A percentile compares a stretch with the other conserved stretches of the same genome.
Evolutionary conservation across 2,888 invertebrate species (phyloP).

Genomic region (Pseudoips prasinana): DNA sequence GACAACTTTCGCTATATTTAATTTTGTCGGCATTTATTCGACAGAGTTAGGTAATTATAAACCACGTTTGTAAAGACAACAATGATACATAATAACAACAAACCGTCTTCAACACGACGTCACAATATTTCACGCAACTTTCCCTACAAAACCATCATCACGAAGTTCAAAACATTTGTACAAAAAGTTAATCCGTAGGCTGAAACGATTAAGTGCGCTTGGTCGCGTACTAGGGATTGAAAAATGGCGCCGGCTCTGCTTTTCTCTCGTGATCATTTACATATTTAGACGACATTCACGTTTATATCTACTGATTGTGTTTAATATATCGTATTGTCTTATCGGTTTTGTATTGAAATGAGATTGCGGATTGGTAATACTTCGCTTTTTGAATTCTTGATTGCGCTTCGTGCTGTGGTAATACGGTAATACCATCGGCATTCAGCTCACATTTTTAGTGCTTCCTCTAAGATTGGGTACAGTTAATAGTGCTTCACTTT

Average conservation of each 20-base stretch:
- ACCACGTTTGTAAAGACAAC: too few species aligned
- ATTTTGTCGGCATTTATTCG: too few species aligned
- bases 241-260: slow-evolving; percentile 40
- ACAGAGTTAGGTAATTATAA: too few species aligned
- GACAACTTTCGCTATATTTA: too few species aligned
- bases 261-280: slow-evolving; percentile 44
- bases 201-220: slow-evolving; percentile 42
- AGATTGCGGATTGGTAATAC: slow-evolving; percentile 15
- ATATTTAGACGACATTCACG: slow-evolving; percentile 39
- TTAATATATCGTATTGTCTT: slow-evolving; percentile 31
- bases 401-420: slow-evolving; percentile 6
- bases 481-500: too few species aligned
- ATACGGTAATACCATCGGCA: too few species aligned
- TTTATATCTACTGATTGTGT: slow-evolving; percentile 30
- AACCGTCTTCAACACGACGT: too few species aligned
- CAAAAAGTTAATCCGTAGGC: slow-evolving; percentile 33
- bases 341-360: slow-evolving; percentile 28
- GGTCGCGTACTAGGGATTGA: slow-evolving; percentile 38
- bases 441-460: too few species aligned
- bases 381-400: slow-evolving; percentile 24
- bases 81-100: too few species aligned
- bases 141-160: neutral
- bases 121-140: neutral
- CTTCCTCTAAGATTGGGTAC: too few species aligned
- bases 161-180: slow-evolving; percentile 11